Base-by-base conservation (phyloP, 2,888 invertebrate genomes). In the Lepidochrysops patricia region DNA sequence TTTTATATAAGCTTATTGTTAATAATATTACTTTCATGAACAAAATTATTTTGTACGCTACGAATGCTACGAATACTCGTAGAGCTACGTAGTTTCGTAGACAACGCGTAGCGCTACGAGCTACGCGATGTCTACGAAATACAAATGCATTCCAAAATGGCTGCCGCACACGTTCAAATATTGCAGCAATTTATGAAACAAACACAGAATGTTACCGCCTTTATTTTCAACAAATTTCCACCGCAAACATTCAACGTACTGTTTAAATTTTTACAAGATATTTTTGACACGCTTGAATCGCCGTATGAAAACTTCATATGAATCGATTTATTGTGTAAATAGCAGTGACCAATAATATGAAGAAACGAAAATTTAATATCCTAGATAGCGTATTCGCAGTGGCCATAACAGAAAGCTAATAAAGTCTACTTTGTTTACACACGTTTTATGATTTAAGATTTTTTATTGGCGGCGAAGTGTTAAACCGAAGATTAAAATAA, bases 291-390 rank as follows among this genome's bases (percentile, higher is more conserved):
- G 12, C 9, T 35, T 2, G 35, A 43, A 19, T 19, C 9, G 19
- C 9, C 19, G 9, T 43, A n/a, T 43, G 43, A 43, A 43, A 43
- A 43, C 23, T 43, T 43, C 19, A 43, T 43, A 23, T 3, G 19
- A 43, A 43, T 43, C 19, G 19, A 19, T 43, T 2, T 4, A 23
- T 26, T 50, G 26, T n/a, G 50, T 50, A n/a, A 50, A 50, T 50
- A 50, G 2, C 5, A 50, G 26, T 26, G 50, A n/a, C 12, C 26
- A n/a, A 26, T 50, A 13, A 50, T 50, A 50, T 50, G 26, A 50
- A 50, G 13, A 50, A 26, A 26, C 13, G 50, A 50, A 26, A 50
- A 50, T 26, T 50, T 50, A 25, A 50, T 50, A 50, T 26, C n/a
- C 26, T 26, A 29, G 9, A 29, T 29, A 43, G 43, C 19, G 50